Evolutionary conservation across 2,888 invertebrate genomes (phyloP), one percentile per base, ranked within the genome.

Genomic region (Encarsia formosa): DNA sequence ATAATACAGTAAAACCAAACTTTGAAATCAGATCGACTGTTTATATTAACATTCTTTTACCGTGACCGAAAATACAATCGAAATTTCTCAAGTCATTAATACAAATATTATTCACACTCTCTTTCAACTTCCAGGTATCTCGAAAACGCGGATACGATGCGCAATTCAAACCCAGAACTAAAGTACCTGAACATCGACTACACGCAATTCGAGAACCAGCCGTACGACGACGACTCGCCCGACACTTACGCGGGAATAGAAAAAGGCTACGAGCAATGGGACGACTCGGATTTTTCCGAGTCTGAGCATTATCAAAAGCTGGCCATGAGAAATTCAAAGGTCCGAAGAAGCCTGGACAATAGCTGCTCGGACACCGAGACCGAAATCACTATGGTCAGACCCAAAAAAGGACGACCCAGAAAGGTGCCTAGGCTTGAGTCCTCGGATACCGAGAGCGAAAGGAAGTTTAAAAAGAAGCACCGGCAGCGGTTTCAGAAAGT

Each of bases 131-230:
- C 2, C 31, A 74, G 77, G 59, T 82, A 81, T 62, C 64, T 81
- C 29, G 76, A 79, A 52, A 77, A 79, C 59, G 78, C 78, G 4
- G 77, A 78, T 53, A 81, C 83, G 44, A 85, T 84, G 18, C 79
- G 83, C 35, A 82, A 83, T 37, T 76, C 83, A 16, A 82, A 83
- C 34, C 86, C 84, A 1, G 87, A 87, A 67, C 52, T 56, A 2
- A 85, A 86, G 66, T 87, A 82, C 67, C 76, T 88, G 2, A 85
- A 87, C 64, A 80, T 88, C 29, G 87, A 87, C 69, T 87, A 84
- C 48, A 79, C 79, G 16, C 79, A 82, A 58, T 86, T 83, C 66
- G 81, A 81, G 61, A 81, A 84, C 41, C 78, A 84, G 70, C 84
- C 85, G 0, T 78, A 78, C 29, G 77, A 78, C 2, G 80, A 80